phyloP scores from a whole-genome alignment of 2,888 invertebrate species.

The Omphaloscelis lunosa region DNA sequence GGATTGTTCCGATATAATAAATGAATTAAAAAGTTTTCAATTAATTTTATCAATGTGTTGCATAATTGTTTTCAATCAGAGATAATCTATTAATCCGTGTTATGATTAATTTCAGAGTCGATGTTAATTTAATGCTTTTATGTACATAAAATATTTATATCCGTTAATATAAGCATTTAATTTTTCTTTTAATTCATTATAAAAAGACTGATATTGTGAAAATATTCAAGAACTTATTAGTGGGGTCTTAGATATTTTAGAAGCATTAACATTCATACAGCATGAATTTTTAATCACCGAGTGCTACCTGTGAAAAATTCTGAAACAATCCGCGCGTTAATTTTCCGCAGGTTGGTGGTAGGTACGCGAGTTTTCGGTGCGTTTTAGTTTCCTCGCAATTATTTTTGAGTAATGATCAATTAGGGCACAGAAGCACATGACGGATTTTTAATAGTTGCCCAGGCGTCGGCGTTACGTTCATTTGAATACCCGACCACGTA shows the following conservation, averaged over 20 bases:
- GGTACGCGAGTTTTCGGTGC: constrained; percentile 26
- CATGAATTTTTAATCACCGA: constrained; percentile 14
- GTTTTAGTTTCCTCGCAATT: constrained; percentile 55
- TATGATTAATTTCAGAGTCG: not conserved
- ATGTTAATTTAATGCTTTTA: not conserved
- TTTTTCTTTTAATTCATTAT: not conserved
- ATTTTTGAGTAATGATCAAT: constrained; percentile 59
- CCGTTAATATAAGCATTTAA: not conserved
- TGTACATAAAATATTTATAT: too few relatives aligned
- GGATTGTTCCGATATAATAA: constrained; percentile 1
- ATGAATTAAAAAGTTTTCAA: not conserved
- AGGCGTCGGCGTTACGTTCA: constrained; percentile 69
- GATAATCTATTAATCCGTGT: not conserved
- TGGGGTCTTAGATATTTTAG: not conserved
- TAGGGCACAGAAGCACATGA: constrained; percentile 57
- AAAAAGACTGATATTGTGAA: not conserved
- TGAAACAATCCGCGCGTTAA: constrained; percentile 13
- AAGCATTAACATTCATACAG: not conserved
- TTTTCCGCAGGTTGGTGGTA: constrained; percentile 28
- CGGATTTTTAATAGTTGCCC: constrained; percentile 60
- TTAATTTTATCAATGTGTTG: not conserved
- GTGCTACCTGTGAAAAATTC: not conserved
- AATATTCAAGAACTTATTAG: not conserved
- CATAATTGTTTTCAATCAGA: not conserved
- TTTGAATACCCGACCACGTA: constrained; percentile 73